These are phyloP conservation scores for Mystacornis crossleyi DNA, from an alignment of 2,113 vertebrate genomes.

Conservation along the genomic window DNA sequence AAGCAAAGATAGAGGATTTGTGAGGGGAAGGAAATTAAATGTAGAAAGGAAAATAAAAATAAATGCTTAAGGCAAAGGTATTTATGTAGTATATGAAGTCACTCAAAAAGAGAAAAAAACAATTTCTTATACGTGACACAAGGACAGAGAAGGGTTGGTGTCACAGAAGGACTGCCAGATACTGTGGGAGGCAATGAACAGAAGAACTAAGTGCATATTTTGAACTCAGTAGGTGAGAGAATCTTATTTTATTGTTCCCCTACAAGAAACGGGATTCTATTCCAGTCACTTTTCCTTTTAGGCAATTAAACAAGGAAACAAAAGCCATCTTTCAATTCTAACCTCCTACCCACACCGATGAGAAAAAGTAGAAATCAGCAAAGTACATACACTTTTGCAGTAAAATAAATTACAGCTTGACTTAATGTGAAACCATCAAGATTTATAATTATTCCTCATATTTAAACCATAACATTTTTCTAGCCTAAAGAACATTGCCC, in stretches of 20 bases:
- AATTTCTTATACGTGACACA: background rate
- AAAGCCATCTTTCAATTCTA: background rate
- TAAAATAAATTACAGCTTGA: background rate
- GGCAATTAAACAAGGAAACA: constrained; percentile 29
- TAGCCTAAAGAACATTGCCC: background rate
- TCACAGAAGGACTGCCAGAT: background rate
- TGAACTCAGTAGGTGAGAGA: background rate
- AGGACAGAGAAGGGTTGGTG: background rate
- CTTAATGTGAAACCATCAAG: background rate
- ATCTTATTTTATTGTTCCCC: background rate
- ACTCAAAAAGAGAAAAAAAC: background rate
- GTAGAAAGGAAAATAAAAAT: background rate
- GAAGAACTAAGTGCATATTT: background rate
- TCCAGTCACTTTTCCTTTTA: background rate
- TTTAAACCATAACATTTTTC: background rate
- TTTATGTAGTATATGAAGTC: background rate
- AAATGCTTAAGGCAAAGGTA: background rate
- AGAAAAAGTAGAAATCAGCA: background rate
- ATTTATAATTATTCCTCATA: constrained; percentile 32
- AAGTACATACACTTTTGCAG: background rate
- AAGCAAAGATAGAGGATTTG: background rate
- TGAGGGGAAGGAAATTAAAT: background rate
- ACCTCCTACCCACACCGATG: background rate
- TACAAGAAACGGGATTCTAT: background rate
- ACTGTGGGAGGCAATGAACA: background rate